Evolutionary conservation across 2,888 invertebrate genomes (phyloP).

Genomic region (Drosophila putrida): DNA sequence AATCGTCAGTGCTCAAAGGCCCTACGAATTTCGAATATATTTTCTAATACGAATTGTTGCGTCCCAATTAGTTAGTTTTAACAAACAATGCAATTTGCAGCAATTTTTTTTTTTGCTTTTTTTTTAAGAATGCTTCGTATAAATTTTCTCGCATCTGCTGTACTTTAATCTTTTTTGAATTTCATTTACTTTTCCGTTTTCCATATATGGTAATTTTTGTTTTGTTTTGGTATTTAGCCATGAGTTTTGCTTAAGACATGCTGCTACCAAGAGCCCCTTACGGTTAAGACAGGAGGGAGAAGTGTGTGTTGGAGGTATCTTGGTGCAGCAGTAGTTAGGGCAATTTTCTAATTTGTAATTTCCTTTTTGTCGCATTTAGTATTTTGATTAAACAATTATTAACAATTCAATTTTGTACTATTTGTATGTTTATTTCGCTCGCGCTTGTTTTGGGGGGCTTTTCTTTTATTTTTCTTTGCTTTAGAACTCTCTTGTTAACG

Average conservation of each 20-base stretch:
- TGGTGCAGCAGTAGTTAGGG: not conserved
- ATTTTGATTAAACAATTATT: constrained; percentile 62
- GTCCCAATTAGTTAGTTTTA: constrained; percentile 64
- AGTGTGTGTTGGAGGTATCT: constrained; percentile 1
- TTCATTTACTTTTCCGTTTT: constrained; percentile 9
- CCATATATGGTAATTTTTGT: not conserved
- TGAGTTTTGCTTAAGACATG: constrained; percentile 16
- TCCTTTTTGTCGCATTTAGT: constrained; percentile 35
- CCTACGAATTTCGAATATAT: constrained; percentile 17
- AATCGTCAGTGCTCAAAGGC: not conserved
- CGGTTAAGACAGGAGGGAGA: not conserved
- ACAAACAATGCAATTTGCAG: constrained; percentile 74
- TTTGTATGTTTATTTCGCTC: constrained; percentile 34
- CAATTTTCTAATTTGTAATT: not conserved
- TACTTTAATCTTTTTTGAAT: constrained; percentile 29
- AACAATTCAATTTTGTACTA: constrained; percentile 78
- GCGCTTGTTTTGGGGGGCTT: constrained; percentile 26
- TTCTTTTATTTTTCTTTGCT: constrained; percentile 28
- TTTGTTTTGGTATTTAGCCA: constrained; percentile 35
- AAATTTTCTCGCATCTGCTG: constrained; percentile 77
- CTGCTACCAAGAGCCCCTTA: constrained; percentile 8
- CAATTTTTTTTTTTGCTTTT: constrained; percentile 1
- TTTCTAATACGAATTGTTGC: constrained; percentile 54
- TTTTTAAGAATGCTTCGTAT: constrained; percentile 54
- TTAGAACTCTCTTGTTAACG: constrained; percentile 60